Evolutionary conservation across 1,140 invertebrate genomes (phyloP).

Genomic region (Pollicipes pollicipes): DNA sequence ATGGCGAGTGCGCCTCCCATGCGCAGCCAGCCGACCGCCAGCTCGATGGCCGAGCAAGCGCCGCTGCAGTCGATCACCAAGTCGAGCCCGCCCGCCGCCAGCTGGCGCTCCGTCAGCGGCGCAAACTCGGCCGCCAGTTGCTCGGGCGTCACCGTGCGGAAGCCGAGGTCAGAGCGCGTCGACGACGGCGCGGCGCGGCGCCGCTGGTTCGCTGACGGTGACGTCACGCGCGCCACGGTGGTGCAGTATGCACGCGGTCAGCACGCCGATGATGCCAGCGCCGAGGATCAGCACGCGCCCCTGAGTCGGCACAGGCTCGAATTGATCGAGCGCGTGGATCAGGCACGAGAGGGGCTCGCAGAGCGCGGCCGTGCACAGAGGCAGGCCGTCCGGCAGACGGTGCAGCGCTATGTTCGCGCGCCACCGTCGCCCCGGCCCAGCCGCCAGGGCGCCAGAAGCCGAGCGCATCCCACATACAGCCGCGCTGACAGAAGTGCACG

Average conservation of each 20-base stretch:
- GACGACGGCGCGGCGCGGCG: conserved; percentile 25
- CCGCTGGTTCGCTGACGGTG: conserved; percentile 42
- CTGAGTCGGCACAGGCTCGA: conserved; percentile 39
- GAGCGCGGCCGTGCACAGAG: conserved; percentile 31
- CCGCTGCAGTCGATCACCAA: conserved; percentile 10
- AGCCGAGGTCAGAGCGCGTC: neutral
- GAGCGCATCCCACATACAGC: conserved; percentile 40
- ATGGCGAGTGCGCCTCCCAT: neutral
- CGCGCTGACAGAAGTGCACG: conserved; percentile 39
- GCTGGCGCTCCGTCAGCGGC: neutral
- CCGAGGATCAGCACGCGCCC: conserved; percentile 40
- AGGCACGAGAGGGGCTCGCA: conserved; percentile 48
- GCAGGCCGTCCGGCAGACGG: conserved; percentile 26
- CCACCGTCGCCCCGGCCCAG: conserved; percentile 41
- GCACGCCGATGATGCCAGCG: conserved; percentile 49
- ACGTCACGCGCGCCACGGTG: conserved; percentile 44
- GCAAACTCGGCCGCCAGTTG: neutral
- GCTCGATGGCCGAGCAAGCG: conserved; percentile 3
- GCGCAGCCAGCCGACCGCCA: neutral
- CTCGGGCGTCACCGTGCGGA: conserved; percentile 1
- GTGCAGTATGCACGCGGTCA: conserved; percentile 44
- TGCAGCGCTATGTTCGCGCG: conserved; percentile 39
- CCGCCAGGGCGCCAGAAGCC: conserved; percentile 45
- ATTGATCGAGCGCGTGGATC: conserved; percentile 41
- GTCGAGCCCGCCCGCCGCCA: conserved; percentile 4